A percentile compares a stretch with the other conserved stretches of the same genome.
These are phyloP conservation scores for Speoplatyrhinus poulsoni DNA, from an alignment of 2,113 vertebrate genomes.

Conservation along the genomic window DNA sequence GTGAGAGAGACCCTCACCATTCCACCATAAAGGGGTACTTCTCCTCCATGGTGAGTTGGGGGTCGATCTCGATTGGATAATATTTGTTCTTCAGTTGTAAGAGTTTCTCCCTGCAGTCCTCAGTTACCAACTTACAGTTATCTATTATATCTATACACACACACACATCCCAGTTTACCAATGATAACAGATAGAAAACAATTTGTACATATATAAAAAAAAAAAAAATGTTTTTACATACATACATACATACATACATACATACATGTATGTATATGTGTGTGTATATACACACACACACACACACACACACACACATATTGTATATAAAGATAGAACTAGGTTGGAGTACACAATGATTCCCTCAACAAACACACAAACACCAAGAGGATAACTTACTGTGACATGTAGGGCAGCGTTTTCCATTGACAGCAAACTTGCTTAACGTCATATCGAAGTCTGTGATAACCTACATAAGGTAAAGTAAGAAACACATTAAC, in stretches of 20 bases:
- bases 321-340: neutral
- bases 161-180: neutral
- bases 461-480: conserved; percentile 87
- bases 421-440: conserved; percentile 92
- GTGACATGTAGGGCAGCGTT: conserved; percentile 93
- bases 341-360: neutral
- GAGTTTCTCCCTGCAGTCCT: conserved; percentile 91
- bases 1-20: conserved; percentile 82
- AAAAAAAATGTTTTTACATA: neutral
- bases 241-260: neutral
- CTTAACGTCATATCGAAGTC: conserved; percentile 99
- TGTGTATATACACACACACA: neutral
- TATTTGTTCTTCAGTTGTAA: conserved; percentile 91
- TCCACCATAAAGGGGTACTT: conserved; percentile 97
- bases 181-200: neutral
- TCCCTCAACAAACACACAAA: neutral
- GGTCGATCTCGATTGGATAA: conserved; percentile 95
- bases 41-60: conserved; percentile 87
- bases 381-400: conserved; percentile 79
- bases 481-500: neutral
- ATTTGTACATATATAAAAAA: neutral
- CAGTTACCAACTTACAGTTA: conserved; percentile 90
- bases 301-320: neutral
- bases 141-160: conserved; percentile 87
- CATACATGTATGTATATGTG: neutral